A percentile compares a stretch with the other conserved stretches of the same genome.
These are phyloP conservation scores for Pogonocherus hispidulus DNA, from an alignment of 2,888 invertebrate species.

Conservation along the genomic window DNA sequence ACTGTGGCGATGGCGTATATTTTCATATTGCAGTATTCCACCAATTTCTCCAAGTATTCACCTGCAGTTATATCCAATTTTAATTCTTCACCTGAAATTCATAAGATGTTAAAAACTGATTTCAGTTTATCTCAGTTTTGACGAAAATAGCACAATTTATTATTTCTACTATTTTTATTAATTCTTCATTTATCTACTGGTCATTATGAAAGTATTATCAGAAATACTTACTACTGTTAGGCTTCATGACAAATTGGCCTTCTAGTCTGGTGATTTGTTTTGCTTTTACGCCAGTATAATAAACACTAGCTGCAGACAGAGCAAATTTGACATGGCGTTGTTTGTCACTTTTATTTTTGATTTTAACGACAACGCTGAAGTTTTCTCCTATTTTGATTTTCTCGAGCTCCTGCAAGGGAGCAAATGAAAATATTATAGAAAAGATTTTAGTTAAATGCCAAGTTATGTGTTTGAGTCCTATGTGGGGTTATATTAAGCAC, in stretches of 20 bases:
- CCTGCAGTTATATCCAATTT: conserved; percentile 74
- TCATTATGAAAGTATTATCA: too few species aligned
- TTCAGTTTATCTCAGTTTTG: too few species aligned
- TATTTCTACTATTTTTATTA: too few species aligned
- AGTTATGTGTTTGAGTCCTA: too few species aligned
- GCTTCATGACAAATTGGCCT: conserved; percentile 75
- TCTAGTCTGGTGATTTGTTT: conserved; percentile 79
- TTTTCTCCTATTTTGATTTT: conserved; percentile 79
- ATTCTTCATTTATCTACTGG: too few species aligned
- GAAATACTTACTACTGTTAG: conserved; percentile 75
- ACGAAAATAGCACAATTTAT: too few species aligned
- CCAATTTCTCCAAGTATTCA: conserved; percentile 83
- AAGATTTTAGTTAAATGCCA: too few species aligned
- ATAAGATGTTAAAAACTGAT: too few species aligned
- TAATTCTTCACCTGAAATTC: conserved; percentile 72
- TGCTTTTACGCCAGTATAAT: conserved; percentile 83
- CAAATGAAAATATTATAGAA: too few species aligned
- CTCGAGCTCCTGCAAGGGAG: conserved; percentile 73
- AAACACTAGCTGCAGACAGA: conserved; percentile 79
- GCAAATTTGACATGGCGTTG: conserved; percentile 76
- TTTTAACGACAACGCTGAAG: conserved; percentile 77
- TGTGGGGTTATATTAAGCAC: too few species aligned
- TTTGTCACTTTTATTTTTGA: conserved; percentile 74
- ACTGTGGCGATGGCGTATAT: conserved; percentile 85
- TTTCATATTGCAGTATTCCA: conserved; percentile 86